Evolutionary conservation across 2,888 invertebrate genomes (phyloP).

Genomic region (Atethmia centrago): DNA sequence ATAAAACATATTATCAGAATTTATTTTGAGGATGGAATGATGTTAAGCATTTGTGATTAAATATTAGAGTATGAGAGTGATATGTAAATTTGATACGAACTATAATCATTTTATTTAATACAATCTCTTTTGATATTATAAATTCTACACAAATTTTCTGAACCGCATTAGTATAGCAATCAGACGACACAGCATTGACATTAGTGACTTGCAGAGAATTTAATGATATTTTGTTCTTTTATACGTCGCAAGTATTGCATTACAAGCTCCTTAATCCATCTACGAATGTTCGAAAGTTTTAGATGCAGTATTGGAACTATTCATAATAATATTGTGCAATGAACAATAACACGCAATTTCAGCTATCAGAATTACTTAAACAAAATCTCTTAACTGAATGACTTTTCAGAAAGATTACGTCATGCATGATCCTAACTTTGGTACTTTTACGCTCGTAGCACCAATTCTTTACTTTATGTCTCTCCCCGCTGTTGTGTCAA

Average conservation of each 20-base stretch:
- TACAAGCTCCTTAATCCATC: too few species aligned
- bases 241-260: accelerated
- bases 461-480: constrained; percentile 70
- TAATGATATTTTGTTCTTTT: too few species aligned
- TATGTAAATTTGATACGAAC: not conserved
- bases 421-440: constrained; percentile 49
- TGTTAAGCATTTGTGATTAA: not conserved
- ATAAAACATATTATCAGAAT: too few species aligned
- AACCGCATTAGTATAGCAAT: too few species aligned
- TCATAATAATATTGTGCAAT: too few species aligned
- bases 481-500: constrained; percentile 71
- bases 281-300: not conserved
- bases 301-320: too few species aligned
- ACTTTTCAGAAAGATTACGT: constrained; percentile 41
- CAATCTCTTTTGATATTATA: too few species aligned
- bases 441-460: constrained; percentile 47
- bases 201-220: too few species aligned
- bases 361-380: not conserved
- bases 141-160: not conserved
- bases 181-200: too few species aligned
- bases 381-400: constrained; percentile 27
- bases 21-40: too few species aligned
- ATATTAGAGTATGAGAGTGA: not conserved
- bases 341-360: not conserved
- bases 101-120: too few species aligned